Evolutionary conservation across 2,888 invertebrate genomes (phyloP), one percentile per base, ranked within the genome.

Genomic region (Acanthopleura granulata): DNA sequence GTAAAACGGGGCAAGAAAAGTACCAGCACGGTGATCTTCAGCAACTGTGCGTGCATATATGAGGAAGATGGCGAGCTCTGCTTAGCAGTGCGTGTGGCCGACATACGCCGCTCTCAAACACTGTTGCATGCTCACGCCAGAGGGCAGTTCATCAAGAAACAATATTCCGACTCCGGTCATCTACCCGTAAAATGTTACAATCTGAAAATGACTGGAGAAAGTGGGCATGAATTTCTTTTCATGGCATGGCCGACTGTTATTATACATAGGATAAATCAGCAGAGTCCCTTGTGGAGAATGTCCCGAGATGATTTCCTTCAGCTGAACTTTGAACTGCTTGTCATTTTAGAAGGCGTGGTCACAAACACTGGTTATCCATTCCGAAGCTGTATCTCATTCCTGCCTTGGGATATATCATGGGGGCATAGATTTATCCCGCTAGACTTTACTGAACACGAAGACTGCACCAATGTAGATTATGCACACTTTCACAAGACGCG

Each of bases 181-280:
- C 91, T 98, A 86, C 96, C 96, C 29, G 96, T 97, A 91, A 95
- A 96, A 91, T 97, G 97, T 91, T 95, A 96, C 88, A 96, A 97
- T 91, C 91, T 98, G 88, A 94, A 94, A 1, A 96, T 96, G 51
- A 96, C 96, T 84, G 96, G 96, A 0, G 96, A 96, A 85, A 95
- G 95, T 18, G 95, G 96, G 84, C 95, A 96, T 89, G 97, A 97
- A 90, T 93, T 96, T 76, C 94, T 98, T 80, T 97, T 98, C 93
- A 96, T 98, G 90, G 97, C 98, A 83, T 98, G 98, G 98, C 98
- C 98, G 4, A 97, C 96, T 84, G 97, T 95, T 49, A 96, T 98
- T 80, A 96, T 96, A 40, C 98, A 98, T 91, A 95, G 94, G 91
- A 98, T 97, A 89, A 95, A 96, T 90, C 94, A 95, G 78, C 93